Evolutionary conservation across 2,888 invertebrate species (phyloP).

Genomic region (Panzeria rudis): DNA sequence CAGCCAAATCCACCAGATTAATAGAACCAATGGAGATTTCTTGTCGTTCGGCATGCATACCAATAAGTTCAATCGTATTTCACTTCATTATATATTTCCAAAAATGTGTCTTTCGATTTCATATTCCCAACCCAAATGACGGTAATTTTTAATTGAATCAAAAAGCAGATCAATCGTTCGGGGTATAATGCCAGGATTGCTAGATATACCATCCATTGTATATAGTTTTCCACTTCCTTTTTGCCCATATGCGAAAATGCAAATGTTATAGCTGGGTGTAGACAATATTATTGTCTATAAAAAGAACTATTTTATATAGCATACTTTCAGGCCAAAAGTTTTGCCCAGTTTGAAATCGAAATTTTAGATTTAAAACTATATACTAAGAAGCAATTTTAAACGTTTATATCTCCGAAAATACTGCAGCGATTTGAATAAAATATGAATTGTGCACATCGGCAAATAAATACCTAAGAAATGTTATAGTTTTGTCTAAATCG

Average conservation of each 20-base stretch:
- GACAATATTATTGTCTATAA: too few relatives aligned
- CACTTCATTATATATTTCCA: constrained; percentile 94
- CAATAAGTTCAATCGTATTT: constrained; percentile 90
- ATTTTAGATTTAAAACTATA: too few relatives aligned
- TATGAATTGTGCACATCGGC: too few relatives aligned
- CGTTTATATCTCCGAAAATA: too few relatives aligned
- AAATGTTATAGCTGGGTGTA: constrained; percentile 95
- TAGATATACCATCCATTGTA: constrained; percentile 93
- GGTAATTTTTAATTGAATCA: constrained; percentile 87
- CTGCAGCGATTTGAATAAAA: too few relatives aligned
- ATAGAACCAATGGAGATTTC: constrained; percentile 88
- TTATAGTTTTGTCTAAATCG: too few relatives aligned
- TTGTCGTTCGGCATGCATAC: constrained; percentile 86
- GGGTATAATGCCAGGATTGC: constrained; percentile 91
- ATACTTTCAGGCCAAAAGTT: too few relatives aligned
- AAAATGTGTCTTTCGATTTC: constrained; percentile 89
- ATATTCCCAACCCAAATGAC: constrained; percentile 91
- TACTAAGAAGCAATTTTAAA: too few relatives aligned
- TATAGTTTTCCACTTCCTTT: constrained; percentile 96
- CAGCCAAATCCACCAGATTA: constrained; percentile 94
- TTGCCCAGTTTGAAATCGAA: too few relatives aligned
- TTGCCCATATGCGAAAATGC: constrained; percentile 96
- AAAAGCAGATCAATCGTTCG: constrained; percentile 93
- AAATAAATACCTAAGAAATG: too few relatives aligned
- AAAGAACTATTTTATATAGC: too few relatives aligned